Conservation (phyloP, 2,888 invertebrate species). For the Lissocephala sabroskyi region DNA sequence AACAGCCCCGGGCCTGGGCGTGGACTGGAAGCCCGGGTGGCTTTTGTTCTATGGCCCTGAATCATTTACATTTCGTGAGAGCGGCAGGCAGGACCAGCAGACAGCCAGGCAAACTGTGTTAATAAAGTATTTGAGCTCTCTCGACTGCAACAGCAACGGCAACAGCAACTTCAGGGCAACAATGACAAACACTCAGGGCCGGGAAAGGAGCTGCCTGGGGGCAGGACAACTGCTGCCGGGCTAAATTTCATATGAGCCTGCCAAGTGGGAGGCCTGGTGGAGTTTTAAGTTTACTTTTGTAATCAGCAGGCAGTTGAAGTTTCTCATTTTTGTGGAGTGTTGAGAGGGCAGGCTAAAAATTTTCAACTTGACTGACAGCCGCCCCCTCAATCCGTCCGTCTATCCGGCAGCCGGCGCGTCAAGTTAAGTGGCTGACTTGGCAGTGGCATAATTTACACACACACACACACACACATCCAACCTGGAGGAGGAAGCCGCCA, state of each 20-base stretch:
- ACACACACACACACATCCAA: conserved; percentile 9
- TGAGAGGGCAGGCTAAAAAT: conserved; percentile 21
- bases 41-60: conserved; percentile 17
- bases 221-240: too few relatives aligned
- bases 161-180: conserved; percentile 24
- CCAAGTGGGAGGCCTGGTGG: conserved; percentile 2
- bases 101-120: conserved; percentile 40
- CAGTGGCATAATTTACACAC: conserved; percentile 61
- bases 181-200: conserved; percentile 20
- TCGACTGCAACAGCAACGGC: conserved; percentile 45
- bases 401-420: not conserved
- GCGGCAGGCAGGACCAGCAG: conserved; percentile 2
- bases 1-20: conserved; percentile 3
- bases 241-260: conserved; percentile 6
- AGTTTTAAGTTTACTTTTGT: conserved; percentile 49
- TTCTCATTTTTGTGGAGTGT: conserved; percentile 19
- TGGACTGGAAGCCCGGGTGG: too few relatives aligned
- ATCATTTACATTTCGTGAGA: conserved; percentile 32
- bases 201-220: conserved; percentile 3
- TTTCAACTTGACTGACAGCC: conserved; percentile 21
- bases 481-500: too few relatives aligned
- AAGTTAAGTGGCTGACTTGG: conserved; percentile 54
- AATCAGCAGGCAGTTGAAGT: conserved; percentile 39
- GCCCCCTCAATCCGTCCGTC: not conserved
- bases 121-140: conserved; percentile 62